Evolutionary conservation across 1,140 invertebrate genomes (phyloP).

Genomic region (Calephelis nemesis): DNA sequence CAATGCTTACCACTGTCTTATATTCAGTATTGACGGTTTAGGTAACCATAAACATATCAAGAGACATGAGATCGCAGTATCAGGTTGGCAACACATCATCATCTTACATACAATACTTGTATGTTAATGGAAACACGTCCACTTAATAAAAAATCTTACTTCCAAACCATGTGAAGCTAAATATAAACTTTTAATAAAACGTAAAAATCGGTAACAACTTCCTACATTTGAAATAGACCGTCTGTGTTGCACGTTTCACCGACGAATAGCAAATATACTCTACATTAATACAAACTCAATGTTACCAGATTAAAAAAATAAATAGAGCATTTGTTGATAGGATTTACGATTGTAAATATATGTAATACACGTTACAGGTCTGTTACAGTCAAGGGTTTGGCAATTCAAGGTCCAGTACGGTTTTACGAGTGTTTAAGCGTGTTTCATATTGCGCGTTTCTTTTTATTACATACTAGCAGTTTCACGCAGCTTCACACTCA

Average conservation of each 20-base stretch:
- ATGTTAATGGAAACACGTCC: too few relatives aligned
- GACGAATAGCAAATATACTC: constrained; percentile 41
- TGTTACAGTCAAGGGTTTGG: constrained; percentile 41
- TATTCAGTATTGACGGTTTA: too few relatives aligned
- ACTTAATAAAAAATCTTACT: too few relatives aligned
- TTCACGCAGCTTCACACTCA: too few relatives aligned
- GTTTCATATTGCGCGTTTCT: constrained; percentile 10
- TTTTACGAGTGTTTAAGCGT: constrained; percentile 23
- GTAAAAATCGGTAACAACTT: constrained; percentile 29
- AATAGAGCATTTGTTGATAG: constrained; percentile 47
- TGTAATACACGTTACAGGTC: constrained; percentile 43
- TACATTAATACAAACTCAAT: constrained; percentile 47
- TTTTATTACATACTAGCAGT: background rate
- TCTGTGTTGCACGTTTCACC: constrained; percentile 42
- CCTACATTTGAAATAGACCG: constrained; percentile 23
- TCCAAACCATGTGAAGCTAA: background rate
- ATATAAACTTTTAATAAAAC: constrained; percentile 5
- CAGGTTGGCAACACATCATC: too few relatives aligned
- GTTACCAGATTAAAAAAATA: constrained; percentile 56
- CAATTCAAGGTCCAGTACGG: constrained; percentile 36
- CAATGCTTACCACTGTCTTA: too few relatives aligned
- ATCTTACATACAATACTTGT: too few relatives aligned
- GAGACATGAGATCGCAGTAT: too few relatives aligned
- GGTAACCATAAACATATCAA: too few relatives aligned
- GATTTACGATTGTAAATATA: constrained; percentile 65